Evolutionary conservation across 2,797 vertebrate species (phyloP).

Genomic region (Chelonia mydas): DNA sequence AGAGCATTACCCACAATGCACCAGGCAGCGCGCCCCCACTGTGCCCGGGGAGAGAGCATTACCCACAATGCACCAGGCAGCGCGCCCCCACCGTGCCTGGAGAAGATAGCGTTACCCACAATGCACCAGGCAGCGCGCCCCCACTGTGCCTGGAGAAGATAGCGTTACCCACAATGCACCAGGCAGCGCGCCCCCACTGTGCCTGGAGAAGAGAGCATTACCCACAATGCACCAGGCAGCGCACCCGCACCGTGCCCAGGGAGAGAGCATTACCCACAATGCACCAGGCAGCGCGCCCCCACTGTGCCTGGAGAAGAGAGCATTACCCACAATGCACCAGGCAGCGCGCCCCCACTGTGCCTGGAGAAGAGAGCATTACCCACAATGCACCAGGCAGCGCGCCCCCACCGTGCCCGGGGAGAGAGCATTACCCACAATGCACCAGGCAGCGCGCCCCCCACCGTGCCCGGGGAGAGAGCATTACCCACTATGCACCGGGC

Average conservation of each 20-base stretch:
- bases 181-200: not conserved
- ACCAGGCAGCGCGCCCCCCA: constrained; percentile 85
- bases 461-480: constrained; percentile 77
- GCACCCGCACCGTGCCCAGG: no score
- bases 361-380: constrained; percentile 24
- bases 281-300: no score
- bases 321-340: constrained; percentile 77
- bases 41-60: constrained; percentile 77
- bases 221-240: constrained; percentile 83
- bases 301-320: no score
- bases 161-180: not conserved
- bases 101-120: no score
- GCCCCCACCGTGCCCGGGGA: not conserved
- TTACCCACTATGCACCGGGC: not conserved
- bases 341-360: constrained; percentile 87
- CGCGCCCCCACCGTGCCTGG: no score
- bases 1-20: not conserved
- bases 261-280: no score
- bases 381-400: not conserved
- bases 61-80: not conserved
- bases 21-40: constrained; percentile 76
- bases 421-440: not conserved
- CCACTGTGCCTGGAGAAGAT: no score
- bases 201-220: not conserved
- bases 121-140: constrained; percentile 28